phyloP scores from a whole-genome alignment of 2,888 invertebrate genomes.

The Glaucopsyche alexis region DNA sequence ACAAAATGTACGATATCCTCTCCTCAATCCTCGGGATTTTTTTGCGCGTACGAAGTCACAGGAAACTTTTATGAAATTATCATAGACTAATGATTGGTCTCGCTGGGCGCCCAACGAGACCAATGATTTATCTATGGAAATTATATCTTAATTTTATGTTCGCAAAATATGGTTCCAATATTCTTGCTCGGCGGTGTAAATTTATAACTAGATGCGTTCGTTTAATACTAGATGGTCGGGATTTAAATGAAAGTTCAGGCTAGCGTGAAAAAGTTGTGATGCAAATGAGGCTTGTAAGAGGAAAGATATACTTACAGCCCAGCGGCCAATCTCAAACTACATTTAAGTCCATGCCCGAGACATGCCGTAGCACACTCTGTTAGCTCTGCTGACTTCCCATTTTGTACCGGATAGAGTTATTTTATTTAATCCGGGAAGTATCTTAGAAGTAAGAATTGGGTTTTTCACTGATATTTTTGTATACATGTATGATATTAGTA shows the following conservation, averaged over 20 bases:
- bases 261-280: constrained; percentile 61
- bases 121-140: too few relatives aligned
- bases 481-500: too few relatives aligned
- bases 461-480: too few relatives aligned
- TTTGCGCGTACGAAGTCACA: too few relatives aligned
- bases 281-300: constrained; percentile 32
- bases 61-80: too few relatives aligned
- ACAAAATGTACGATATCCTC: too few relatives aligned
- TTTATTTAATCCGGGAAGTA: neutral
- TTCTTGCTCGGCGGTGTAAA: constrained; percentile 25
- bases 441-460: neutral
- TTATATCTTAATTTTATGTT: neutral
- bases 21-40: too few relatives aligned
- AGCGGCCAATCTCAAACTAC: neutral
- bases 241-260: constrained; percentile 75
- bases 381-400: neutral
- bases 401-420: neutral
- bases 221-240: constrained; percentile 44
- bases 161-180: neutral
- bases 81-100: too few relatives aligned
- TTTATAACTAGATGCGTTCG: constrained; percentile 37
- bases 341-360: neutral
- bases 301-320: constrained; percentile 23
- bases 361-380: neutral
- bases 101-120: too few relatives aligned